Percentiles rank a stretch among this genome's conserved stretches.
Evolutionary conservation across 1,140 invertebrate species (phyloP).

Genomic region (Drosophila bipectinata): DNA sequence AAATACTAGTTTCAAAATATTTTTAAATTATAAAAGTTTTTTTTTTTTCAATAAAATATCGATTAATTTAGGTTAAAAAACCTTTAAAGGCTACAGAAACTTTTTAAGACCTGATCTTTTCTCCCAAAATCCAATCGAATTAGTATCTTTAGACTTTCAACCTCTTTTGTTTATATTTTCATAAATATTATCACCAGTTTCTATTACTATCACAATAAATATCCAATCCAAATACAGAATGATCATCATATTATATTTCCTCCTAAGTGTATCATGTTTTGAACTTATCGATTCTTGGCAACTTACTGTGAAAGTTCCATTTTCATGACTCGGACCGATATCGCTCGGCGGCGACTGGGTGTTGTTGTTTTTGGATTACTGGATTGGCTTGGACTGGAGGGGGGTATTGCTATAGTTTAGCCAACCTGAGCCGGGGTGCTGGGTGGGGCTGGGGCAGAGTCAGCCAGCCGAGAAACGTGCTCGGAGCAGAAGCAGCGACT

Average conservation of each 20-base stretch:
- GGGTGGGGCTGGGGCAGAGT: conserved; percentile 15
- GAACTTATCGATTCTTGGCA: conserved; percentile 13
- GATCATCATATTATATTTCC: conserved; percentile 2
- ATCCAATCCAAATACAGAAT: too few species aligned
- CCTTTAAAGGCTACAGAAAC: too few species aligned
- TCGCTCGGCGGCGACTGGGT: conserved; percentile 5
- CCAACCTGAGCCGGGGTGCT: background rate
- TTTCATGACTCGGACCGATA: conserved; percentile 33
- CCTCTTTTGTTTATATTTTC: too few species aligned
- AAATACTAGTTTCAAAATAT: too few species aligned
- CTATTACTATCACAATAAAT: too few species aligned
- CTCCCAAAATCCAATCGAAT: too few species aligned
- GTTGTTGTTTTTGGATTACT: conserved; percentile 3
- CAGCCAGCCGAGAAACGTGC: conserved; percentile 48
- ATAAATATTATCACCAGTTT: too few species aligned
- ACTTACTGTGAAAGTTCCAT: conserved; percentile 17
- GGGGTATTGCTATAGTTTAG: background rate
- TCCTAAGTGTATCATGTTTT: background rate
- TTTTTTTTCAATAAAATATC: too few species aligned
- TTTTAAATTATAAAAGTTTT: too few species aligned
- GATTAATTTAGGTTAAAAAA: too few species aligned
- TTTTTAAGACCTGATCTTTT: too few species aligned
- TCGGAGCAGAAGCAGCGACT: conserved; percentile 29
- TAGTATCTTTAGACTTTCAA: too few species aligned
- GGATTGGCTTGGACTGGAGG: conserved; percentile 5